phyloP scores from a whole-genome alignment of 1,140 invertebrate species.

The Calliopsis andreniformis region DNA sequence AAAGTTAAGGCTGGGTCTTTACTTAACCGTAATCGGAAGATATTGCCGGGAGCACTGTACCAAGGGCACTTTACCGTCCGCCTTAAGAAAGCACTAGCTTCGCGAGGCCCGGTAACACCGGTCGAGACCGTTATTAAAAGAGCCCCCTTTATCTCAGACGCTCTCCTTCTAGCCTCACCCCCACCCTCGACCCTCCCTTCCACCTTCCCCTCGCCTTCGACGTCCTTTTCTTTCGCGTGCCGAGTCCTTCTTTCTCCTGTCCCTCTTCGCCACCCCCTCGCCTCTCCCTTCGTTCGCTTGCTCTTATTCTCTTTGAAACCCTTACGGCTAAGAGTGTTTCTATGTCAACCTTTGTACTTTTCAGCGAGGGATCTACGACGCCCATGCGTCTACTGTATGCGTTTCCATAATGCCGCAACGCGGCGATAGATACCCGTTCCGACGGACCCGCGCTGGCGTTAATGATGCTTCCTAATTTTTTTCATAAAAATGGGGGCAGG shows the following conservation, averaged over 20 bases:
- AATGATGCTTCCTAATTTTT: constrained; percentile 68
- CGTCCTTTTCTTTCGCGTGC: constrained; percentile 21
- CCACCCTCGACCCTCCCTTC: neutral
- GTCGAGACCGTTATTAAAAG: constrained; percentile 80
- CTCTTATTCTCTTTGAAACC: constrained; percentile 60
- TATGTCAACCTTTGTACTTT: constrained; percentile 77
- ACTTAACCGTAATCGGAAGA: constrained; percentile 81
- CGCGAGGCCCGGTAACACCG: constrained; percentile 70
- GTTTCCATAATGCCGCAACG: constrained; percentile 56
- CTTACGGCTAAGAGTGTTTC: constrained; percentile 71
- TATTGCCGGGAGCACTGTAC: constrained; percentile 79
- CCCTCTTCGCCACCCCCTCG: neutral
- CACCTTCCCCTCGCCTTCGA: neutral
- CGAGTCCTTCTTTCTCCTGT: neutral
- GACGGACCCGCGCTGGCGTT: constrained; percentile 42
- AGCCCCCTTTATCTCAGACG: constrained; percentile 72
- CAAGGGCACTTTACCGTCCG: constrained; percentile 79
- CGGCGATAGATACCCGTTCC: constrained; percentile 47
- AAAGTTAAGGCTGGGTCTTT: constrained; percentile 77
- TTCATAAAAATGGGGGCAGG: constrained; percentile 25
- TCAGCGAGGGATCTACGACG: constrained; percentile 72
- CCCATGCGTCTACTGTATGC: constrained; percentile 70
- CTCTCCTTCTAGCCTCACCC: constrained; percentile 38
- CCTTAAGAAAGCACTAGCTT: constrained; percentile 78
- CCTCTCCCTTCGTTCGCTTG: constrained; percentile 10